A percentile compares a stretch with the other conserved stretches of the same genome.
Evolutionary conservation across 1,140 invertebrate species (phyloP).

Genomic region (Pseudomyrmex pallidus): DNA sequence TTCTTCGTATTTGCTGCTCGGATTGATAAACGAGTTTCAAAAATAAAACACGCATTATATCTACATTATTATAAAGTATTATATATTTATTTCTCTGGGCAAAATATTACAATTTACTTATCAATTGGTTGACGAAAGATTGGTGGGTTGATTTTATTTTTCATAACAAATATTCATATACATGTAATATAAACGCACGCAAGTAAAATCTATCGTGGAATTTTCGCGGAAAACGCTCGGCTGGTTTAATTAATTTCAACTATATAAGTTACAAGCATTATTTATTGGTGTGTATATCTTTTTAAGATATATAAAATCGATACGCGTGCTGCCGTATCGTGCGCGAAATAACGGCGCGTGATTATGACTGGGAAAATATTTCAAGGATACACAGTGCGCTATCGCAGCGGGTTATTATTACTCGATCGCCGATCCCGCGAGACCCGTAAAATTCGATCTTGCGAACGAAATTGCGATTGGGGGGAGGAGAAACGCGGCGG

Average conservation of each 20-base stretch:
- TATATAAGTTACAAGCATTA: conserved; percentile 6
- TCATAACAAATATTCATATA: background rate
- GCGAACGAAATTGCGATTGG: conserved; percentile 45
- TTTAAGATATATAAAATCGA: conserved; percentile 54
- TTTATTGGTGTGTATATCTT: conserved; percentile 24
- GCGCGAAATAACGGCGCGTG: conserved; percentile 45
- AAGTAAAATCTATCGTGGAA: background rate
- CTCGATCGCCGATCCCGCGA: conserved; percentile 43
- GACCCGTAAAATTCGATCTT: conserved; percentile 53
- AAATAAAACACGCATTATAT: too few relatives aligned
- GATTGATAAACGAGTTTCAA: too few relatives aligned
- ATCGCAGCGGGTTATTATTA: conserved; percentile 54
- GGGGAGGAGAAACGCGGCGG: conserved; percentile 25
- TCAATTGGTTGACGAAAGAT: background rate
- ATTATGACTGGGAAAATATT: conserved; percentile 56
- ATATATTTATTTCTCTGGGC: background rate
- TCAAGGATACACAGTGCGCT: conserved; percentile 5
- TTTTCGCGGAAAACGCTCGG: background rate
- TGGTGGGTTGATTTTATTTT: background rate
- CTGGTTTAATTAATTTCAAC: conserved; percentile 40
- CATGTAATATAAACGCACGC: too few relatives aligned
- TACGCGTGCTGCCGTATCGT: conserved; percentile 21
- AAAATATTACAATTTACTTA: background rate
- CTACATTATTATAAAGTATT: background rate
- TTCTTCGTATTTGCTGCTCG: too few relatives aligned